A percentile compares a stretch with the other conserved stretches of the same genome.
phyloP scores from a whole-genome alignment of 2,797 vertebrate species.

The Anabacerthia variegaticeps region DNA sequence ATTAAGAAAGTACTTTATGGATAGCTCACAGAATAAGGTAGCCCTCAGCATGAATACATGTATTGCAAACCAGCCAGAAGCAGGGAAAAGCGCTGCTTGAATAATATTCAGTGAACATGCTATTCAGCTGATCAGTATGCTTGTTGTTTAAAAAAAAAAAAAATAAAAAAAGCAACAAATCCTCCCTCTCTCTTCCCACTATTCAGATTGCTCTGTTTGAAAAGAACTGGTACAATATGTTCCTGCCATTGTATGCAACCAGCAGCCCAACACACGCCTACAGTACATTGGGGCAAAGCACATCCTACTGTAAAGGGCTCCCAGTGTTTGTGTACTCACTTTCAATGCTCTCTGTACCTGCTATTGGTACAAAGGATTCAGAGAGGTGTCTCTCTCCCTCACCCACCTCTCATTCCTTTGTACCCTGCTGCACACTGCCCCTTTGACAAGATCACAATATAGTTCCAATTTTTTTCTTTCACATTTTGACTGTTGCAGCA shows the following conservation, averaged over 20 bases:
- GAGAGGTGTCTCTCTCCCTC: background rate
- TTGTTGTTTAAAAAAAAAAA: background rate
- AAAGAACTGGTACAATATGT: background rate
- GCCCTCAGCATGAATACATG: constrained; percentile 6
- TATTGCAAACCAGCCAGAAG: background rate
- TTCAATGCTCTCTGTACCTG: background rate
- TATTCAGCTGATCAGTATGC: constrained; percentile 6
- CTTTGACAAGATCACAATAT: background rate
- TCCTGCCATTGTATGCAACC: background rate
- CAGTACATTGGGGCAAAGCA: background rate
- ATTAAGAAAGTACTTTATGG: constrained; percentile 7
- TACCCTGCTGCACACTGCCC: background rate
- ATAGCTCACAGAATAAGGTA: constrained; percentile 8
- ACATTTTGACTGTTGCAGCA: background rate
- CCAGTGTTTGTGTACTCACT: background rate
- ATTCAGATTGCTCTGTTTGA: background rate
- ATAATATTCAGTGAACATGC: background rate
- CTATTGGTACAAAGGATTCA: background rate
- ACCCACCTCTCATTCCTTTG: background rate
- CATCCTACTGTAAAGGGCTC: background rate
- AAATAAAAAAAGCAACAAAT: constrained; percentile 1
- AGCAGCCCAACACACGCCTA: background rate
- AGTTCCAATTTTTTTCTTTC: background rate
- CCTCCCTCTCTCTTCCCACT: background rate
- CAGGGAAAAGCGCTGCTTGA: constrained; percentile 5